Conservation (phyloP, 2,797 vertebrate species). For the Syncerus caffer region DNA sequence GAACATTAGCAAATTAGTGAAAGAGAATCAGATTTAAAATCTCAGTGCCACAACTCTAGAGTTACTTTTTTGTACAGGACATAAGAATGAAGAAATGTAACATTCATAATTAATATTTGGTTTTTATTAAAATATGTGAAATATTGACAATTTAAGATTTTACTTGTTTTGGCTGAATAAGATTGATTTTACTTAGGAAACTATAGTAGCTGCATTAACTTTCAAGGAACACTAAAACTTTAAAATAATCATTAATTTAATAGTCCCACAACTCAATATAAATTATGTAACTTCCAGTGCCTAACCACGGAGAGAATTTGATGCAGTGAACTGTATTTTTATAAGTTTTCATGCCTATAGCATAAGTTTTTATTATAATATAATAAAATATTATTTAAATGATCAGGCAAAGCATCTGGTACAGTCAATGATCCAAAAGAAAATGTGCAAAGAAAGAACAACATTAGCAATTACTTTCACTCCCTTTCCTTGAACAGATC, state of each 20-base stretch:
- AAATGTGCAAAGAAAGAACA: neutral
- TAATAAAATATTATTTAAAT: slow-evolving; percentile 13
- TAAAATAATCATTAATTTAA: neutral
- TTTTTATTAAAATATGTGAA: neutral
- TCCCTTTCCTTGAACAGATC: neutral
- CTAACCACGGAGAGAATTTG: neutral
- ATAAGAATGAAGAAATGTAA: neutral
- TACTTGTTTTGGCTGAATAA: neutral
- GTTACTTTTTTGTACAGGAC: neutral
- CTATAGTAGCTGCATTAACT: neutral
- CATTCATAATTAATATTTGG: neutral
- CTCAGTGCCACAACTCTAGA: neutral
- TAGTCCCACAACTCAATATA: neutral
- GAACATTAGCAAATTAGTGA: neutral
- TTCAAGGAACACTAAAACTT: neutral
- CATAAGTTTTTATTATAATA: neutral
- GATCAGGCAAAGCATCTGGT: neutral
- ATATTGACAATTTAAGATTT: neutral
- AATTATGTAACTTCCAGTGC: neutral
- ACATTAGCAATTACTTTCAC: neutral
- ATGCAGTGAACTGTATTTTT: neutral
- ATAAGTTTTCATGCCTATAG: neutral
- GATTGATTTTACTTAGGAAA: slow-evolving; percentile 2
- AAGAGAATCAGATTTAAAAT: neutral
- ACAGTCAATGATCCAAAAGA: neutral